Conservation (phyloP, 2,888 invertebrate genomes). For the Lithosia quadra region DNA sequence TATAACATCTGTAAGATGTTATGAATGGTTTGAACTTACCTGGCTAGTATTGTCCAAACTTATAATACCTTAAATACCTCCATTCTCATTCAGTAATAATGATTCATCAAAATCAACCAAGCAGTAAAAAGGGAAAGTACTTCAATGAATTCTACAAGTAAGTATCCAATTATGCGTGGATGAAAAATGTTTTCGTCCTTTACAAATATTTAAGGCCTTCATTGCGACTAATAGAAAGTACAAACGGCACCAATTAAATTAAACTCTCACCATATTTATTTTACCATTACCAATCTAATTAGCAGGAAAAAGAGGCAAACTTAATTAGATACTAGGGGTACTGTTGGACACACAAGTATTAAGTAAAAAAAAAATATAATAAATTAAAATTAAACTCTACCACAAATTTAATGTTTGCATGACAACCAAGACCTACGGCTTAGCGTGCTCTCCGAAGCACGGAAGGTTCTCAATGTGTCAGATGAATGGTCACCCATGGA, state of each 20-base stretch:
- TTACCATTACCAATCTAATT: slow-evolving; percentile 33
- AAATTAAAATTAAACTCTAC: too few relatives aligned
- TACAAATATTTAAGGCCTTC: slow-evolving; percentile 37
- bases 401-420: too few relatives aligned
- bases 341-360: slow-evolving; percentile 19
- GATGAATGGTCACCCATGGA: too few relatives aligned
- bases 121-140: not conserved
- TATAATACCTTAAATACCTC: not conserved
- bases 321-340: slow-evolving; percentile 27
- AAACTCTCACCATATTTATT: slow-evolving; percentile 39
- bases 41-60: not conserved
- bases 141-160: not conserved
- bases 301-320: slow-evolving; percentile 19
- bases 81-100: not conserved
- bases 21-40: too few relatives aligned
- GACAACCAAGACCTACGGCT: too few relatives aligned
- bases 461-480: too few relatives aligned
- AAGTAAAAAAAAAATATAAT: too few relatives aligned
- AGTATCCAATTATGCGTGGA: not conserved
- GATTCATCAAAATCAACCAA: not conserved
- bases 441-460: too few relatives aligned
- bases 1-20: too few relatives aligned
- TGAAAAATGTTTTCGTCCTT: slow-evolving; percentile 24
- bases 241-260: slow-evolving; percentile 40
- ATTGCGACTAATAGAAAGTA: slow-evolving; percentile 25